phyloP scores from a whole-genome alignment of 2,113 vertebrate species.

The Hemiprocne comata region DNA sequence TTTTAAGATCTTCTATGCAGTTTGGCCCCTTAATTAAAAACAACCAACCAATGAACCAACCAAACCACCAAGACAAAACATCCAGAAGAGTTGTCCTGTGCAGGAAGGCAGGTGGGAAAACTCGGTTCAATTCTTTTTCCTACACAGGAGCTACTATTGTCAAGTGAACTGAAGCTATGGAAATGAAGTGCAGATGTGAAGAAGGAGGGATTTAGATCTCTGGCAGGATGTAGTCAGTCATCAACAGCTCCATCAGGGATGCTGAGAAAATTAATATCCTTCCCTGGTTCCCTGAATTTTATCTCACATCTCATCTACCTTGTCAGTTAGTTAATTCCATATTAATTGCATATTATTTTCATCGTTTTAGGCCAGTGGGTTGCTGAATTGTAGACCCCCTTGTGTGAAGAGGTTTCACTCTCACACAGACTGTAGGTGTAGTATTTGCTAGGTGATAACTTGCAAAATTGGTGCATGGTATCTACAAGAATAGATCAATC shows the following conservation, averaged over 20 bases:
- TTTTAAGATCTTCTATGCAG: not conserved
- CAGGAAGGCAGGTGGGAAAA: not conserved
- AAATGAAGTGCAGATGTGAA: not conserved
- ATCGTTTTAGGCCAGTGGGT: not conserved
- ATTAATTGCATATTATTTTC: rapidly evolving
- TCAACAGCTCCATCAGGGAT: not conserved
- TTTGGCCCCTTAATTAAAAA: not conserved
- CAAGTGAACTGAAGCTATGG: not conserved
- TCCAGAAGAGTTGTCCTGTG: not conserved
- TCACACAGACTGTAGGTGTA: not conserved
- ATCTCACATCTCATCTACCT: not conserved
- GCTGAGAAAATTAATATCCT: not conserved
- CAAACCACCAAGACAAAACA: too few relatives aligned
- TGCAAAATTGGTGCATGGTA: not conserved
- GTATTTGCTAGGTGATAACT: not conserved
- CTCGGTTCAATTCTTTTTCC: not conserved
- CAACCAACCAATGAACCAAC: not conserved
- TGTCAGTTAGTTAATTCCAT: rapidly evolving
- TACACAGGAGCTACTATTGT: not conserved
- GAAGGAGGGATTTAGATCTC: not conserved
- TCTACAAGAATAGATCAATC: not conserved
- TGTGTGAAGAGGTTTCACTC: not conserved
- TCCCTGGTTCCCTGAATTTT: not conserved
- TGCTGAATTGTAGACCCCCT: too few relatives aligned
- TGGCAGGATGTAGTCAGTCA: not conserved